Evolutionary conservation across 2,797 vertebrate genomes (phyloP).

Genomic region (Poeciliopsis paucimaculata): DNA sequence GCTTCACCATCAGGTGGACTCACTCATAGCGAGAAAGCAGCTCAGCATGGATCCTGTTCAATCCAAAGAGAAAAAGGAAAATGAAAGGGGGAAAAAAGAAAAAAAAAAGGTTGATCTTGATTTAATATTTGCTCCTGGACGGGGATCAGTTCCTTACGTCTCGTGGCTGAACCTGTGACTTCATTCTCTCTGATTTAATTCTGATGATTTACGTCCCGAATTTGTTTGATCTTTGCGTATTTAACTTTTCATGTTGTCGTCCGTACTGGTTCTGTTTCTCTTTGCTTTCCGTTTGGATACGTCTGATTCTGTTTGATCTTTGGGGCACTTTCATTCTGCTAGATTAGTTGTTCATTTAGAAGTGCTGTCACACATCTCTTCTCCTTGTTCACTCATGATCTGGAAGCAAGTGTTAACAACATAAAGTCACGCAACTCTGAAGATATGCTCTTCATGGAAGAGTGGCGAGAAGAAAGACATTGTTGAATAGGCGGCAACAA

Average conservation of each 20-base stretch:
- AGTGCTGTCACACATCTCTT: background rate
- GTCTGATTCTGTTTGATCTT: background rate
- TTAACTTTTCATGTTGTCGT: background rate
- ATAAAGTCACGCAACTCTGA: background rate
- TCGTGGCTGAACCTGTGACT: background rate
- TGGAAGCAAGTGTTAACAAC: background rate
- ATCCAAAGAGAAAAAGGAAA: background rate
- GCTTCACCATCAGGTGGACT: background rate
- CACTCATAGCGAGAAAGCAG: background rate
- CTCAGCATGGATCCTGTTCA: background rate
- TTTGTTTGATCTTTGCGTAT: background rate
- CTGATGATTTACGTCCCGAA: background rate
- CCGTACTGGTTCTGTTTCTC: background rate
- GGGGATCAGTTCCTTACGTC: background rate
- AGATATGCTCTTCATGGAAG: background rate
- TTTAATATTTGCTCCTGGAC: background rate
- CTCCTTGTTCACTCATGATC: background rate
- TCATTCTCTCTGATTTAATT: slow-evolving; percentile 1
- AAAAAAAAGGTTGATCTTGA: background rate
- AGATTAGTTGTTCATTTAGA: background rate
- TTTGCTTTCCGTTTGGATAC: background rate
- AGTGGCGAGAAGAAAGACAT: background rate
- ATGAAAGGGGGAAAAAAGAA: rapidly evolving
- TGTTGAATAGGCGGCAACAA: background rate
- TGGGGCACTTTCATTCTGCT: background rate